Evolutionary conservation across 92 coral and sea anemone species (phyloP).

Genomic region (Nematostella vectensis): DNA sequence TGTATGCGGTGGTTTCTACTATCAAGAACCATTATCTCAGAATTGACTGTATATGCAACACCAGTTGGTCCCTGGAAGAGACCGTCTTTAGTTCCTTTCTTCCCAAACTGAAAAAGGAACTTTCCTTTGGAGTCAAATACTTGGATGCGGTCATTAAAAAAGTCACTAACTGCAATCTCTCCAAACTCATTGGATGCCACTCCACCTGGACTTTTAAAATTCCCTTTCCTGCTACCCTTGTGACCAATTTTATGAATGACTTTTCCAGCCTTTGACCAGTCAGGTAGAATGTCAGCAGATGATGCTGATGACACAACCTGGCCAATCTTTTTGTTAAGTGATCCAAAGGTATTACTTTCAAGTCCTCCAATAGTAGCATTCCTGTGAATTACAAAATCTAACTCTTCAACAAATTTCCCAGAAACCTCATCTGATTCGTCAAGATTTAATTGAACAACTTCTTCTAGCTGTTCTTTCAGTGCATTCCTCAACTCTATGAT

Average conservation of each 20-base stretch:
- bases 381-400: constrained; percentile 42
- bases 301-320: constrained; percentile 10
- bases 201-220: constrained; percentile 76
- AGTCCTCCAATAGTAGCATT: constrained; percentile 21
- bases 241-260: constrained; percentile 70
- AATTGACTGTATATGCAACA: constrained; percentile 47
- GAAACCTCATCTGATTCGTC: constrained; percentile 31
- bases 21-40: constrained; percentile 65
- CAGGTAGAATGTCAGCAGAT: constrained; percentile 3
- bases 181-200: constrained; percentile 58
- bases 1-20: constrained; percentile 74
- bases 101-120: constrained; percentile 71
- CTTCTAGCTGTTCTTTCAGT: constrained; percentile 59
- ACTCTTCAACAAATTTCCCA: constrained; percentile 36
- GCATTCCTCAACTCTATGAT: constrained; percentile 44
- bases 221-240: constrained; percentile 59
- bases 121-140: constrained; percentile 59
- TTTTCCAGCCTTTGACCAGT: constrained; percentile 45
- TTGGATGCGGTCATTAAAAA: constrained; percentile 70
- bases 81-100: constrained; percentile 59
- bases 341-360: constrained; percentile 48
- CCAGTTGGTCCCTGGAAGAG: constrained; percentile 73
- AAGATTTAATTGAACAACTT: constrained; percentile 53
- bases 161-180: constrained; percentile 72
- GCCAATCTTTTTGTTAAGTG: constrained; percentile 15